These are phyloP conservation scores for Lasioglossum oenotherae DNA, from an alignment of 2,888 invertebrate species.

Conservation along the genomic window DNA sequence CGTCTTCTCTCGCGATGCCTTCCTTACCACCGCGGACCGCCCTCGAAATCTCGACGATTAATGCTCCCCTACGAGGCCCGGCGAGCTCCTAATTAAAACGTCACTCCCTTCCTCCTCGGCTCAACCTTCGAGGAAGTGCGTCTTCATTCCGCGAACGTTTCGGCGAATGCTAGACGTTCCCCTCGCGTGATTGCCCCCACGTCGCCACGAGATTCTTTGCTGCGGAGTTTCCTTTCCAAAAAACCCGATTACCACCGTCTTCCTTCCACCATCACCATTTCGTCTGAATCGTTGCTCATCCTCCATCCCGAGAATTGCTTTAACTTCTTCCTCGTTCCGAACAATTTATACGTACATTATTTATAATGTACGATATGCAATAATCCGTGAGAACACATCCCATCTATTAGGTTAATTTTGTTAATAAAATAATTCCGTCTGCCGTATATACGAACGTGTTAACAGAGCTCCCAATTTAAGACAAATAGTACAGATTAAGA, in stretches of 20 bases:
- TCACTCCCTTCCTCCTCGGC: constrained; percentile 59
- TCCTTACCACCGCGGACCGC: constrained; percentile 43
- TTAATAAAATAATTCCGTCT: background rate
- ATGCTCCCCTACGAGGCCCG: constrained; percentile 70
- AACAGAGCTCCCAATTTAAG: background rate
- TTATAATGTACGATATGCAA: too few species aligned
- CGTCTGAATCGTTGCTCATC: background rate
- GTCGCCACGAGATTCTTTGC: constrained; percentile 17
- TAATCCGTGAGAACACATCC: too few species aligned
- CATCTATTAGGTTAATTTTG: too few species aligned
- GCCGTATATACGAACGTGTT: background rate
- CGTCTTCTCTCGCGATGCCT: constrained; percentile 41
- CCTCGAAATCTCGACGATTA: constrained; percentile 73
- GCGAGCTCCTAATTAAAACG: constrained; percentile 76
- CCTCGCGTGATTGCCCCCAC: constrained; percentile 42
- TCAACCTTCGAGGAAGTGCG: constrained; percentile 48
- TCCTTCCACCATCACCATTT: background rate
- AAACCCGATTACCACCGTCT: background rate
- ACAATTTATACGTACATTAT: background rate
- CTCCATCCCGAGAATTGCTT: background rate
- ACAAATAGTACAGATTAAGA: background rate
- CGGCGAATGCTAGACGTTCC: constrained; percentile 54
- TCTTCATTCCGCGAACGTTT: constrained; percentile 47
- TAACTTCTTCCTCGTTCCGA: background rate
- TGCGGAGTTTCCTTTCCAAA: background rate